Evolutionary conservation across 2,888 invertebrate genomes (phyloP).

Genomic region (Eretmocerus hayati): DNA sequence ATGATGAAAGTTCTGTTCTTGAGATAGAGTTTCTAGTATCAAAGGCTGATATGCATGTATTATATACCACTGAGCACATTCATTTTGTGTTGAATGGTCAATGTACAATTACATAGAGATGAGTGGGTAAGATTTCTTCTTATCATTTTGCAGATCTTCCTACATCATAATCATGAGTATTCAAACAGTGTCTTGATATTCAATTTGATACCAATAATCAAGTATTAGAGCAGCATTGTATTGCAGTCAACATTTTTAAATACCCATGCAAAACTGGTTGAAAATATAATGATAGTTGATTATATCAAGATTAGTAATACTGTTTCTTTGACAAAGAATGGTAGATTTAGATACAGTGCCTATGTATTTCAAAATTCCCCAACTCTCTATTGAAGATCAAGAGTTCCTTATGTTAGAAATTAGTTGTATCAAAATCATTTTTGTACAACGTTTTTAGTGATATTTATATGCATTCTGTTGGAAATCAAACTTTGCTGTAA

Average conservation of each 20-base stretch:
- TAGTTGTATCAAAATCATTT: too few species aligned
- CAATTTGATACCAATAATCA: constrained; percentile 25
- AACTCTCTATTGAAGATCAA: constrained; percentile 26
- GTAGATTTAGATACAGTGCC: constrained; percentile 35
- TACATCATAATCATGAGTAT: constrained; percentile 13
- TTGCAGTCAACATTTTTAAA: constrained; percentile 27
- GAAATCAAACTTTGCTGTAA: too few species aligned
- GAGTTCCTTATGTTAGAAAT: too few species aligned
- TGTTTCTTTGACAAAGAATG: constrained; percentile 35
- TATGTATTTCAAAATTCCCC: constrained; percentile 29
- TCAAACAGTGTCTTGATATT: constrained; percentile 24
- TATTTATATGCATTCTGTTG: too few species aligned
- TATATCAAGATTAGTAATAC: constrained; percentile 29
- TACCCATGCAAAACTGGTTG: constrained; percentile 24
- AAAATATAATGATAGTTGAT: constrained; percentile 20
- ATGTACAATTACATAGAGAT: constrained; percentile 15
- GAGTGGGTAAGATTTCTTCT: constrained; percentile 5
- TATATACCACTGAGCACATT: too few species aligned
- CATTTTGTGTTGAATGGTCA: too few species aligned
- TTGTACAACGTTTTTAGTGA: too few species aligned
- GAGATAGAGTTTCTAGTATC: too few species aligned
- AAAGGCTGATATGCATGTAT: too few species aligned
- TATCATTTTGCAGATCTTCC: constrained; percentile 4
- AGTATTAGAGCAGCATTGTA: constrained; percentile 30
- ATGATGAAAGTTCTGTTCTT: too few species aligned